These are phyloP conservation scores for Mormyrus iriodes DNA, from an alignment of 2,113 vertebrate species.

Conservation along the genomic window DNA sequence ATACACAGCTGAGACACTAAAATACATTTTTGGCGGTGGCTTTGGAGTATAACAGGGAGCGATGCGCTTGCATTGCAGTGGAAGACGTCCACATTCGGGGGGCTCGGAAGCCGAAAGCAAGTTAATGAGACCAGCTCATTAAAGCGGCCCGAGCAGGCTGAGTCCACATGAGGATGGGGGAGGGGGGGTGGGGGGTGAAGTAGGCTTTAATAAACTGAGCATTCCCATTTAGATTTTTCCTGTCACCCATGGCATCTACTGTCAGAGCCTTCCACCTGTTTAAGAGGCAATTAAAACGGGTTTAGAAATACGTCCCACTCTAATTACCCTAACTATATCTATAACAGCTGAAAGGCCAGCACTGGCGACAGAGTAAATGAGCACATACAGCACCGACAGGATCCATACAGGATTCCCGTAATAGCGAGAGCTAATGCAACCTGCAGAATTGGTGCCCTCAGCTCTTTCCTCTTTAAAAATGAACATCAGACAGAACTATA, in stretches of 20 bases:
- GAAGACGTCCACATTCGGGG: not conserved
- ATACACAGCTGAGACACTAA: not conserved
- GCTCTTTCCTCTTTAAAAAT: not conserved
- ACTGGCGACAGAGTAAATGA: not conserved
- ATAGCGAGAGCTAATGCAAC: not conserved
- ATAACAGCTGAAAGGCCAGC: not conserved
- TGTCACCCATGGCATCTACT: slow-evolving; percentile 26
- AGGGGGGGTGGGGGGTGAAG: slow-evolving; percentile 30
- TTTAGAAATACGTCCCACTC: slow-evolving; percentile 38
- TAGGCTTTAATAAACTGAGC: slow-evolving; percentile 40
- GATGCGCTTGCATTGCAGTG: not conserved
- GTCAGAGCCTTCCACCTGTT: slow-evolving; percentile 43
- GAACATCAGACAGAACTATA: not conserved
- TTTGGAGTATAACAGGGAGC: not conserved
- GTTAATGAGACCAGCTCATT: slow-evolving; percentile 57
- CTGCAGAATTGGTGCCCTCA: not conserved
- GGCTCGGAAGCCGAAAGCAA: slow-evolving; percentile 12
- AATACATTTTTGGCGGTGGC: not conserved
- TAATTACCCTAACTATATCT: not conserved
- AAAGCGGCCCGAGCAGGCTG: slow-evolving; percentile 37
- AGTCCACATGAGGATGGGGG: slow-evolving; percentile 10
- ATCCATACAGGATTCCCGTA: not conserved
- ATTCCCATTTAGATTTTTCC: not conserved
- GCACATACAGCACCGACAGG: not conserved
- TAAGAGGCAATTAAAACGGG: slow-evolving; percentile 54